These are phyloP conservation scores for Hydropsyche tenuis DNA, from an alignment of 1,140 invertebrate species.

Conservation along the genomic window DNA sequence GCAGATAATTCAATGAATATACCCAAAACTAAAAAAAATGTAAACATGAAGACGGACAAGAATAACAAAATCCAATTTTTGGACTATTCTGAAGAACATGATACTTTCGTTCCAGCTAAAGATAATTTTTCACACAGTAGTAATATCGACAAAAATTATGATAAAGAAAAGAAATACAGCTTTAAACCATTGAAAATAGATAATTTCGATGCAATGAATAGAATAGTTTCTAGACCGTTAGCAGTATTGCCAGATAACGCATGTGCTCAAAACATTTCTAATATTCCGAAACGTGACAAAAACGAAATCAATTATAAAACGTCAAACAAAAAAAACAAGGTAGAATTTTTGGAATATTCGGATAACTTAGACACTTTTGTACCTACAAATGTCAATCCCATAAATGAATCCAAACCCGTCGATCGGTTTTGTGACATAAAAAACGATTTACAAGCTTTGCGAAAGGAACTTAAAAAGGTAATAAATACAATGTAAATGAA, in stretches of 20 bases:
- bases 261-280: no score
- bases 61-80: constrained; percentile 19
- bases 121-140: not conserved
- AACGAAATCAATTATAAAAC: no score
- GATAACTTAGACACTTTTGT: not conserved
- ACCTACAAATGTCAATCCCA: not conserved
- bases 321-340: not conserved
- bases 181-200: not conserved
- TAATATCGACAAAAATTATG: not conserved
- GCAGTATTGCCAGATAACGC: no score
- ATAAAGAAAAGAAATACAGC: constrained; percentile 3
- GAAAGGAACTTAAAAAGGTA: constrained; percentile 47
- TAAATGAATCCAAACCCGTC: not conserved
- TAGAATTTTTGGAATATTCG: not conserved
- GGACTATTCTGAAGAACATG: not conserved
- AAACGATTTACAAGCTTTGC: constrained; percentile 41
- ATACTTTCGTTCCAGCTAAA: not conserved
- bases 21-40: constrained; percentile 3
- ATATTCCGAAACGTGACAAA: no score
- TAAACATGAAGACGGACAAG: constrained; percentile 17
- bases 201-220: not conserved
- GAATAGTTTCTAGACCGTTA: no score
- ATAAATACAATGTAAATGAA: no score
- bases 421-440: constrained; percentile 48
- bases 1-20: not conserved